A percentile compares a stretch with the other conserved stretches of the same genome.
Conservation (phyloP, 2,113 vertebrate genomes). For the Centropristis striata region DNA sequence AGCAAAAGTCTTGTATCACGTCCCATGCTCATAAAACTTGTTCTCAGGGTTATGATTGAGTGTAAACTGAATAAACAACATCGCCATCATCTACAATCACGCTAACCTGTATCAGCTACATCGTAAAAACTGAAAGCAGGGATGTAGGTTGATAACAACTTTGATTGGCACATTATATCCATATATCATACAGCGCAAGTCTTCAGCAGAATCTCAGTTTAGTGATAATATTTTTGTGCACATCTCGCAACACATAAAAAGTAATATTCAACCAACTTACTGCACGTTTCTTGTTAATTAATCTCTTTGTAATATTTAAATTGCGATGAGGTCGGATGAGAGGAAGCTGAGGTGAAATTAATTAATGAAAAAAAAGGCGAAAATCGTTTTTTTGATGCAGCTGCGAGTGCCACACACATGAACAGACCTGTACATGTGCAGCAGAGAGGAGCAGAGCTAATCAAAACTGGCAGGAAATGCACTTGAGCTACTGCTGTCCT, state of each 20-base stretch:
- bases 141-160: conserved; percentile 57
- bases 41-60: conserved; percentile 46
- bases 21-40: conserved; percentile 52
- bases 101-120: conserved; percentile 71
- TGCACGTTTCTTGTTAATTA: conserved; percentile 45
- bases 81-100: conserved; percentile 68
- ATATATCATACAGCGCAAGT: conserved; percentile 66
- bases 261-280: conserved; percentile 49
- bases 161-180: conserved; percentile 69
- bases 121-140: conserved; percentile 60
- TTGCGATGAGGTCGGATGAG: conserved; percentile 47
- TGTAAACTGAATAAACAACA: conserved; percentile 70
- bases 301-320: conserved; percentile 50
- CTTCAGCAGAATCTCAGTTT: conserved; percentile 50
- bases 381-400: conserved; percentile 22
- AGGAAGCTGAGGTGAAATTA: conserved; percentile 46
- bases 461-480: conserved; percentile 50
- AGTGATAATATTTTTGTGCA: conserved; percentile 28
- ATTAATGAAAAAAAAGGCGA: conserved; percentile 28
- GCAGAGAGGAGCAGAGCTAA: conserved; percentile 28
- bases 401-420: conserved; percentile 33
- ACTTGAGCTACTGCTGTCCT: conserved; percentile 42
- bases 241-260: conserved; percentile 45
- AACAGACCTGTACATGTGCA: conserved; percentile 33
- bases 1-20: conserved; percentile 41